Evolutionary conservation across 2,888 invertebrate genomes (phyloP).

Genomic region (Hyles lineata): DNA sequence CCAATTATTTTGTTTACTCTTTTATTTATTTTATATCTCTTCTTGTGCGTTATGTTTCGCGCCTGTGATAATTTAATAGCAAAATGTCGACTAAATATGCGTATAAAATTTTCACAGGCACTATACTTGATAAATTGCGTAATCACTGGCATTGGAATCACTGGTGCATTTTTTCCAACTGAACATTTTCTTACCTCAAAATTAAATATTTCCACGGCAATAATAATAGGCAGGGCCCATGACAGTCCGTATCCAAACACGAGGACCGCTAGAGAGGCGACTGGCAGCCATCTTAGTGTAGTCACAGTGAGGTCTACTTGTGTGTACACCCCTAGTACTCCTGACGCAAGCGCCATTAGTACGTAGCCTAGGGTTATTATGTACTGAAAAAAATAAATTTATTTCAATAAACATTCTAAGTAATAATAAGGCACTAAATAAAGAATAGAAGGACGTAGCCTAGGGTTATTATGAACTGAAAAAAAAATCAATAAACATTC

Average conservation of each 20-base stretch:
- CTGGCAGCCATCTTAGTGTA: conserved; percentile 58
- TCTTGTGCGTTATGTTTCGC: too few relatives aligned
- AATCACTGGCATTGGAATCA: too few relatives aligned
- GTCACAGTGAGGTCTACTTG: conserved; percentile 64
- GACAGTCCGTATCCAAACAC: conserved; percentile 66
- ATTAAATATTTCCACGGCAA: conserved; percentile 67
- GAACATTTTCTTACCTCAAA: conserved; percentile 58
- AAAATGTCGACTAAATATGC: background rate
- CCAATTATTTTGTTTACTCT: too few relatives aligned
- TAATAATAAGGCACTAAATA: too few relatives aligned
- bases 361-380: conserved; percentile 61
- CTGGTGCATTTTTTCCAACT: too few relatives aligned
- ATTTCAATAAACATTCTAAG: background rate
- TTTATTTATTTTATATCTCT: too few relatives aligned
- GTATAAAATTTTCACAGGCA: background rate
- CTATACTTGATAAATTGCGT: too few relatives aligned
- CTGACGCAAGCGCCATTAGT: conserved; percentile 67
- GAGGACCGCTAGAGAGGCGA: conserved; percentile 55
- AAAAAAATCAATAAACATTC: too few relatives aligned
- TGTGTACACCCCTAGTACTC: conserved; percentile 68
- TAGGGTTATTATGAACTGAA: too few relatives aligned
- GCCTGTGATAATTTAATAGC: background rate
- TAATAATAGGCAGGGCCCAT: conserved; percentile 62
- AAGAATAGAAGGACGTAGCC: too few relatives aligned
- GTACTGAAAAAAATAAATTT: conserved; percentile 56